phyloP scores from a whole-genome alignment of 1,140 invertebrate species.

The Megathymus violae region DNA sequence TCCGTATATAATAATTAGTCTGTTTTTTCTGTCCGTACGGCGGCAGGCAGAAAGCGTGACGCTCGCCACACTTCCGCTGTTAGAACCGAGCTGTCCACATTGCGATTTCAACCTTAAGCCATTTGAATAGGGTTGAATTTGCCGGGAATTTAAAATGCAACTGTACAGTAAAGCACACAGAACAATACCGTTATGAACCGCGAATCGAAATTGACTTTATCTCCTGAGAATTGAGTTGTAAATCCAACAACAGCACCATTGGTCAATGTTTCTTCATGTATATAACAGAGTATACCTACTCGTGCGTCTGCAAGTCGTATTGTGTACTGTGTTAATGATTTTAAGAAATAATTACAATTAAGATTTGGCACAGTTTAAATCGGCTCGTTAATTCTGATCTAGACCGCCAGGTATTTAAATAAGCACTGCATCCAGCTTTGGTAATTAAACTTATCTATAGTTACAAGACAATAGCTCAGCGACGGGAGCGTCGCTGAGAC shows the following conservation, averaged over 20 bases:
- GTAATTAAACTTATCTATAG: background rate
- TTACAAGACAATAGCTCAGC: no score
- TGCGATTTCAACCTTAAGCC: slow-evolving; percentile 33
- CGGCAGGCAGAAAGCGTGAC: slow-evolving; percentile 72
- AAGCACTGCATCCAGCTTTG: no score
- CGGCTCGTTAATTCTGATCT: slow-evolving; percentile 47
- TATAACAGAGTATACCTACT: slow-evolving; percentile 35
- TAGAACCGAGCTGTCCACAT: slow-evolving; percentile 12
- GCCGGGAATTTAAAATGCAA: slow-evolving; percentile 12
- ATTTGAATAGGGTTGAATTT: slow-evolving; percentile 32
- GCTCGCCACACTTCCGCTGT: slow-evolving; percentile 63
- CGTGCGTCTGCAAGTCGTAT: slow-evolving; percentile 27
- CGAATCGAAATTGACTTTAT: slow-evolving; percentile 24
- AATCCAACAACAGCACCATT: background rate
- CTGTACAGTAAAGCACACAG: slow-evolving; percentile 28
- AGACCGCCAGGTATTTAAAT: slow-evolving; percentile 25
- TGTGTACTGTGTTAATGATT: slow-evolving; percentile 46
- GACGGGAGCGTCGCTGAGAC: no score
- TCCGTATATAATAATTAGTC: slow-evolving; percentile 73
- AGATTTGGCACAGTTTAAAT: slow-evolving; percentile 47
- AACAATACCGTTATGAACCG: slow-evolving; percentile 24
- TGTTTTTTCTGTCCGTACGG: slow-evolving; percentile 67
- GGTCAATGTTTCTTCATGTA: slow-evolving; percentile 18
- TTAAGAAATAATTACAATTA: slow-evolving; percentile 59
- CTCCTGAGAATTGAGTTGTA: background rate